These are phyloP conservation scores for Plodia interpunctella DNA, from an alignment of 1,140 invertebrate species.

Conservation along the genomic window DNA sequence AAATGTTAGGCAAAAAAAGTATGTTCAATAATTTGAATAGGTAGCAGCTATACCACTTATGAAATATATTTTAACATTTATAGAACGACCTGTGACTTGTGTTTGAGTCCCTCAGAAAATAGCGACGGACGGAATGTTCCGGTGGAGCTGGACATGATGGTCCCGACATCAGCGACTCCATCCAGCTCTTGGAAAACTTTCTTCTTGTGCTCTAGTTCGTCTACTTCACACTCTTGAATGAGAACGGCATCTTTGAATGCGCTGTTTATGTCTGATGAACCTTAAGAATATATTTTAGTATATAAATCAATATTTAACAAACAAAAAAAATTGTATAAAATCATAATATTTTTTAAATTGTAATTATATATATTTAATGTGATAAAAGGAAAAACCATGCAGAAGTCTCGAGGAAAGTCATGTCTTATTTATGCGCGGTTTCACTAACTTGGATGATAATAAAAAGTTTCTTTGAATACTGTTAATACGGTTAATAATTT, in stretches of 20 bases:
- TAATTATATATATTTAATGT: too few species aligned
- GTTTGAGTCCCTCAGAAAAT: conserved; percentile 88
- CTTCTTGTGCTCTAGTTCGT: conserved; percentile 90
- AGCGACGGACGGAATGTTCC: conserved; percentile 92
- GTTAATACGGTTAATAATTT: too few species aligned
- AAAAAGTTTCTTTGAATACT: too few species aligned
- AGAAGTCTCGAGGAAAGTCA: too few species aligned
- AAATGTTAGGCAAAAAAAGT: too few species aligned
- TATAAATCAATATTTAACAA: too few species aligned
- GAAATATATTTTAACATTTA: not conserved
- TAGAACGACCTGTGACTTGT: conserved; percentile 81
- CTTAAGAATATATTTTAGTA: conserved; percentile 76
- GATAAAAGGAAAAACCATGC: too few species aligned
- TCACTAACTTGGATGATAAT: too few species aligned
- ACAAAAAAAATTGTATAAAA: too few species aligned
- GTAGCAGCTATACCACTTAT: not conserved
- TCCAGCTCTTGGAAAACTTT: conserved; percentile 90
- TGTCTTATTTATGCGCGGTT: too few species aligned
- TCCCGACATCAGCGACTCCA: conserved; percentile 81
- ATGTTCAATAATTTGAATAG: too few species aligned
- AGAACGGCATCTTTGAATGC: conserved; percentile 85
- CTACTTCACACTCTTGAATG: conserved; percentile 95
- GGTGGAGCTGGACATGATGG: conserved; percentile 93
- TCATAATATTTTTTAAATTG: too few species aligned
- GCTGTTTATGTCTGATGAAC: conserved; percentile 80